These are phyloP conservation scores for Gymnothorax reevesii DNA, from an alignment of 2,797 vertebrate genomes.

Conservation along the genomic window DNA sequence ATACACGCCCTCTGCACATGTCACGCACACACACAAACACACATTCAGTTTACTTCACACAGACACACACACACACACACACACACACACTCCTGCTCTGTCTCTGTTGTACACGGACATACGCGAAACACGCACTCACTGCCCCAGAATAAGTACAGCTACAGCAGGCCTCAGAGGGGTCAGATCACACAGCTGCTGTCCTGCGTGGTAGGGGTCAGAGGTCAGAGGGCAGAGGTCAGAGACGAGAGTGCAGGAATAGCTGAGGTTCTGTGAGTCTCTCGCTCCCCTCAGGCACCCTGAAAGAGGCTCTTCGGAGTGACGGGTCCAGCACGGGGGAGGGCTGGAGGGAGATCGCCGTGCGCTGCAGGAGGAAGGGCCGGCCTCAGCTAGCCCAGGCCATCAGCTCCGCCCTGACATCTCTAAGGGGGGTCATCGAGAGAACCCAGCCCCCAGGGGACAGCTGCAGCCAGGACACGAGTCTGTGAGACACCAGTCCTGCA, in stretches of 20 bases:
- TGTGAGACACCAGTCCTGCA: background rate
- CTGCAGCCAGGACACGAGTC: constrained; percentile 41
- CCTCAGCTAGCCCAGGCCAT: constrained; percentile 59
- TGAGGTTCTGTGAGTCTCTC: background rate
- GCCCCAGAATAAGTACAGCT: background rate
- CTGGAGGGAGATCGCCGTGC: constrained; percentile 63
- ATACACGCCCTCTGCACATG: too few species aligned
- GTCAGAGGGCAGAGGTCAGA: background rate
- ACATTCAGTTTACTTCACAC: background rate
- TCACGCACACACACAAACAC: too few species aligned
- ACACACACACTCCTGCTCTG: background rate
- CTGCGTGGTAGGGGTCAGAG: background rate
- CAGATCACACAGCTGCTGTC: background rate
- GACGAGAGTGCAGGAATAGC: background rate
- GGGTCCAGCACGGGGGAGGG: constrained; percentile 53
- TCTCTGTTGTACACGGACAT: background rate
- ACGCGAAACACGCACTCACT: background rate
- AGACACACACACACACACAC: constrained; percentile 17
- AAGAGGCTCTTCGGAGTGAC: constrained; percentile 65
- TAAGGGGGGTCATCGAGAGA: constrained; percentile 60
- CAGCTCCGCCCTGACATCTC: constrained; percentile 61
- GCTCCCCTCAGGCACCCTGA: constrained; percentile 38
- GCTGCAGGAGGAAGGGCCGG: constrained; percentile 59
- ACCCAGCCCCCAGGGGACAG: constrained; percentile 65
- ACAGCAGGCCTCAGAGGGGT: background rate